These are phyloP conservation scores for Pollicipes pollicipes DNA, from an alignment of 1,140 invertebrate genomes.

Conservation along the genomic window DNA sequence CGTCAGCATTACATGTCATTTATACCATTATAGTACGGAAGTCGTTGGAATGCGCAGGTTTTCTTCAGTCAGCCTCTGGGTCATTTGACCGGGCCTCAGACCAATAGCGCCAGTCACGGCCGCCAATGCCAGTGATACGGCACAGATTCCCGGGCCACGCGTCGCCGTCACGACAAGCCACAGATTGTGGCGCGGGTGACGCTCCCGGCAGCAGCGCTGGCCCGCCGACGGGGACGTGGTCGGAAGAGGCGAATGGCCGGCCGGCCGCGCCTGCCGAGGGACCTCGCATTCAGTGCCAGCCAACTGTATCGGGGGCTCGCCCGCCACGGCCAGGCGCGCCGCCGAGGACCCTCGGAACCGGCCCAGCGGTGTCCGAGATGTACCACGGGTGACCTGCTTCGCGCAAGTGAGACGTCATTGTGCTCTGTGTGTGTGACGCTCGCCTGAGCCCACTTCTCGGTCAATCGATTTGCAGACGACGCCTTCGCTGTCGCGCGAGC, in stretches of 20 bases:
- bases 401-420: background rate
- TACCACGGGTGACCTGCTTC: background rate
- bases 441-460: background rate
- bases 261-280: background rate
- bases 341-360: background rate
- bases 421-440: background rate
- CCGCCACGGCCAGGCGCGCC: background rate
- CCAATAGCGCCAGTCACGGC: too few species aligned
- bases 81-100: too few species aligned
- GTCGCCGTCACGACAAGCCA: too few species aligned
- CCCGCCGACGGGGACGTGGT: too few species aligned
- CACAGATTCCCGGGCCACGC: too few species aligned
- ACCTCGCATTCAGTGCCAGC: background rate
- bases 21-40: too few species aligned
- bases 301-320: background rate
- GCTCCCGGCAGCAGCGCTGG: too few species aligned
- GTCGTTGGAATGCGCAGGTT: too few species aligned
- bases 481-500: background rate
- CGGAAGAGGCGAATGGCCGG: background rate
- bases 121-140: too few species aligned
- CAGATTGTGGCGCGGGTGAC: too few species aligned
- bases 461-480: background rate
- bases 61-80: too few species aligned
- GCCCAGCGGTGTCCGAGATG: background rate
- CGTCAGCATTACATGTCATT: too few species aligned